phyloP scores from a whole-genome alignment of 2,113 vertebrate genomes.

The Rhagologus leucostigma region DNA sequence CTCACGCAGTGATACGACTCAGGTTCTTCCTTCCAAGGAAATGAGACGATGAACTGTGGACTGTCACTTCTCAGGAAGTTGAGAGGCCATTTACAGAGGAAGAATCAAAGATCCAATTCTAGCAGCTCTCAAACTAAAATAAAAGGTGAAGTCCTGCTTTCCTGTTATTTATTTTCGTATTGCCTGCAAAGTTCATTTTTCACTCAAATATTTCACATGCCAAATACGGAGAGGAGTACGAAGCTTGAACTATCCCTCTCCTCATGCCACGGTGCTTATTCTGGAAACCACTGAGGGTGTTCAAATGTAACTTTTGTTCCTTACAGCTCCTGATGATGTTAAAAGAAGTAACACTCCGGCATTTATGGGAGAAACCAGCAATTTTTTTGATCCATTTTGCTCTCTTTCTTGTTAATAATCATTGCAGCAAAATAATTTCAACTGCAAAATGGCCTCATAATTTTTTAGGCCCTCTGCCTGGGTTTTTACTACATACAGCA shows the following conservation, averaged over 20 bases:
- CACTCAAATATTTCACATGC: neutral
- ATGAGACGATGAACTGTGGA: neutral
- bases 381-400: neutral
- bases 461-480: neutral
- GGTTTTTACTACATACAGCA: neutral
- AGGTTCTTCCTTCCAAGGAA: neutral
- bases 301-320: neutral
- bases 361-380: neutral
- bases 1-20: rapidly evolving
- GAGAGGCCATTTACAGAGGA: neutral
- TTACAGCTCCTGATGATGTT: neutral
- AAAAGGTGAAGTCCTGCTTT: neutral
- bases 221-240: neutral
- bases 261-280: neutral
- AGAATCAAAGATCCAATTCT: neutral
- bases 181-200: neutral
- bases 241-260: neutral
- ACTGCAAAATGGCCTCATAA: neutral
- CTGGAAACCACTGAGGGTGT: neutral
- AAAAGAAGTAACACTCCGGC: neutral
- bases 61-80: neutral
- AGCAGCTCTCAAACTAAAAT: neutral
- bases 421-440: neutral
- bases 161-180: neutral
- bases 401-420: neutral